Evolutionary conservation across 2,797 vertebrate genomes (phyloP).

Genomic region (Sebastes miniatus): DNA sequence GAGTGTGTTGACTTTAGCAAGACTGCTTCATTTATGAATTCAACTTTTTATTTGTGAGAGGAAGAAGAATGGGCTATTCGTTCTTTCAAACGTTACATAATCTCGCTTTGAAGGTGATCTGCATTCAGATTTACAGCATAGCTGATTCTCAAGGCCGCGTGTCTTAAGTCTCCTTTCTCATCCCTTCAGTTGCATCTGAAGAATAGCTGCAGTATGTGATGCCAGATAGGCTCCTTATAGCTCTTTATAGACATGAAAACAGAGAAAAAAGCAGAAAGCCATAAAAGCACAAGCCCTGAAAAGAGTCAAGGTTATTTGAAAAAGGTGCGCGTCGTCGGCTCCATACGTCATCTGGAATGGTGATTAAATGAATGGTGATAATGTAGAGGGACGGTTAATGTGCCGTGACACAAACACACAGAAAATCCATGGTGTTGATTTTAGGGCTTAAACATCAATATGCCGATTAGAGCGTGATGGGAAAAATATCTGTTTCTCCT

Average conservation of each 20-base stretch:
- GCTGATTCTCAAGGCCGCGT: not conserved
- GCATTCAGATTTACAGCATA: not conserved
- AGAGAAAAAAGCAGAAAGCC: constrained; percentile 35
- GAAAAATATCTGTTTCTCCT: constrained; percentile 16
- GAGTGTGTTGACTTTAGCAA: not conserved
- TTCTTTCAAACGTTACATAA: not conserved
- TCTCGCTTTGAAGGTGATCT: not conserved
- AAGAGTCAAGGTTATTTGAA: constrained; percentile 35
- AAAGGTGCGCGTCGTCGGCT: not conserved
- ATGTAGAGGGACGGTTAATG: constrained; percentile 31
- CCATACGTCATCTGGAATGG: not conserved
- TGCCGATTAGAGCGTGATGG: constrained; percentile 46
- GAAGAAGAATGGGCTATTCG: not conserved
- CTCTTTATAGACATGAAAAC: not conserved
- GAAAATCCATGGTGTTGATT: constrained; percentile 55
- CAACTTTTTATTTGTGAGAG: not conserved
- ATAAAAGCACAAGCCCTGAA: constrained; percentile 48
- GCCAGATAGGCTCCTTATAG: not conserved
- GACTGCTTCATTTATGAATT: not conserved
- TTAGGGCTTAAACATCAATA: constrained; percentile 41
- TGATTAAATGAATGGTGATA: not conserved
- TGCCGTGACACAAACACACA: constrained; percentile 36
- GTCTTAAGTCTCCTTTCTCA: not conserved
- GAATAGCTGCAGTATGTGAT: not conserved
- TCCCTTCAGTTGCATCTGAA: not conserved